Evolutionary conservation across 1,140 invertebrate species (phyloP).

Genomic region (Aplysia californica): DNA sequence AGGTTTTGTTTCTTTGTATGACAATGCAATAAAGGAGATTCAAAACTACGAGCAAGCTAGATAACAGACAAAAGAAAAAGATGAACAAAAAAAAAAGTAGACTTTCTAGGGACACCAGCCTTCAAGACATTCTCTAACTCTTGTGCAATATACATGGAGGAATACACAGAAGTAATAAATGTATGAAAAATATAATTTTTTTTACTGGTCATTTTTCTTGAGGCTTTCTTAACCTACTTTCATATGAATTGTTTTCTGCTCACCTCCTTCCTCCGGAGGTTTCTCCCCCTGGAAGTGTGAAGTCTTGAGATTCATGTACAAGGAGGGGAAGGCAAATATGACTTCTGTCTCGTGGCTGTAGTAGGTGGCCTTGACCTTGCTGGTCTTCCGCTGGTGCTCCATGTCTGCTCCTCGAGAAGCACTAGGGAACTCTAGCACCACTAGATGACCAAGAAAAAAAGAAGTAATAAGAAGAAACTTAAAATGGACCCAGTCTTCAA

Average conservation of each 20-base stretch:
- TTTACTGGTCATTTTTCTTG: too few species aligned
- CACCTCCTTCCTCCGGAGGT: slow-evolving; percentile 58
- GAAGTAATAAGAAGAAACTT: too few species aligned
- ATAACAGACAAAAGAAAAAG: too few species aligned
- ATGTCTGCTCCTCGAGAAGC: not conserved
- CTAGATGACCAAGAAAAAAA: not conserved
- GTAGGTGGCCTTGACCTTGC: slow-evolving; percentile 71
- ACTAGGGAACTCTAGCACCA: slow-evolving; percentile 8
- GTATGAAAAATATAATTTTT: too few species aligned
- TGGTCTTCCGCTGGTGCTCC: slow-evolving; percentile 51
- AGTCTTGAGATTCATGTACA: slow-evolving; percentile 93
- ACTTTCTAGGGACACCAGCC: not conserved
- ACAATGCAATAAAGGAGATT: too few species aligned
- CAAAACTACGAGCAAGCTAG: too few species aligned
- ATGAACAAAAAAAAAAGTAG: not conserved
- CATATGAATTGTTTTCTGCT: too few species aligned
- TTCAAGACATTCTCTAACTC: not conserved
- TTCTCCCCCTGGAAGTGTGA: slow-evolving; percentile 77
- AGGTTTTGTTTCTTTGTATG: too few species aligned
- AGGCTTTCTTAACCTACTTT: too few species aligned
- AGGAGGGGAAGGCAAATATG: slow-evolving; percentile 92
- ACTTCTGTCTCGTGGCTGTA: slow-evolving; percentile 92
- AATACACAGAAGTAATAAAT: too few species aligned
- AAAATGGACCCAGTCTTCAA: too few species aligned
- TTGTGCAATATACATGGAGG: too few species aligned